Conservation (phyloP, 2,113 vertebrate species). For the Tilapia sparmanii region DNA sequence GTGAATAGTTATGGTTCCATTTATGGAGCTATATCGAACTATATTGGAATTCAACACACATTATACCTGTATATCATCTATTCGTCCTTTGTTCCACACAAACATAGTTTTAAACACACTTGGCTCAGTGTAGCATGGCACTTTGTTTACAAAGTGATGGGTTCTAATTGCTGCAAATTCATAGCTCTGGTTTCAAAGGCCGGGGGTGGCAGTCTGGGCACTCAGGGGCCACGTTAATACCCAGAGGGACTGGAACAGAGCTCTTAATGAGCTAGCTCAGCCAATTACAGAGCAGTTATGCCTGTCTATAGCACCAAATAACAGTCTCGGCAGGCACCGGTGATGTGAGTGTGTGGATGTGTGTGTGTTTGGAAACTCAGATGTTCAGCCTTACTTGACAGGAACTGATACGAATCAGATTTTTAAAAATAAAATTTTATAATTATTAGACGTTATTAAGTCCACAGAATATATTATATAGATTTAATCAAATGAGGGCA, state of each 20-base stretch:
- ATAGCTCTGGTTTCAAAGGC: background rate
- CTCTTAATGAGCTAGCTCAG: background rate
- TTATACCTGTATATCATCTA: background rate
- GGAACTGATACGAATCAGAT: background rate
- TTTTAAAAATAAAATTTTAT: background rate
- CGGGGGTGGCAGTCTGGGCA: background rate
- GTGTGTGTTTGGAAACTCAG: background rate
- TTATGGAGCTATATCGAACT: background rate
- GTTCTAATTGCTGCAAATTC: constrained; percentile 27
- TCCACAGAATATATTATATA: background rate
- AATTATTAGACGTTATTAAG: background rate
- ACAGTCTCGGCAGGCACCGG: background rate
- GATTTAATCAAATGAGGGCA: background rate
- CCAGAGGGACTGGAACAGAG: background rate
- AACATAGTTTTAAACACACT: background rate
- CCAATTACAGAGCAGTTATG: constrained; percentile 24
- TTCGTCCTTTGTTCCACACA: background rate
- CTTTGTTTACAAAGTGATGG: constrained; percentile 29
- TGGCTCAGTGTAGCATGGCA: background rate
- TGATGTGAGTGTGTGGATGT: background rate
- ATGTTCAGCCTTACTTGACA: background rate
- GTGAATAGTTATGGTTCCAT: background rate
- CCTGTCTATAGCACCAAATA: background rate
- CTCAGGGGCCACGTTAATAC: background rate
- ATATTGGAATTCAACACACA: background rate